phyloP scores from a whole-genome alignment of 2,113 vertebrate species.

The Marcusenius ussheri region DNA sequence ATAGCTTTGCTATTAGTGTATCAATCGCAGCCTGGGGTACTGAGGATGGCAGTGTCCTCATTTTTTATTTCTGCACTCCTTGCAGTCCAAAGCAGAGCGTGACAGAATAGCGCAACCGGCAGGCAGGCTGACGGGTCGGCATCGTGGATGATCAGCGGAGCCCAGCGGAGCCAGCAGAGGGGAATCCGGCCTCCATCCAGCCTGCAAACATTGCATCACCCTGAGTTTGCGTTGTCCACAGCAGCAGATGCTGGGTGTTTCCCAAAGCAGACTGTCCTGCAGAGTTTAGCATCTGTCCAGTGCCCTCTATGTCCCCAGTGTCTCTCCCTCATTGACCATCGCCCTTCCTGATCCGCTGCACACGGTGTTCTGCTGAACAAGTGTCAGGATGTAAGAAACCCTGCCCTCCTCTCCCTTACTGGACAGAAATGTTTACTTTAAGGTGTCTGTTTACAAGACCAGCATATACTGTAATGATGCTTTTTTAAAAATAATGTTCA shows the following conservation, averaged over 20 bases:
- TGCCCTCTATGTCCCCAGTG: not conserved
- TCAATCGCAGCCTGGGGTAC: not conserved
- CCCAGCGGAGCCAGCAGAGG: not conserved
- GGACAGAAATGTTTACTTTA: conserved; percentile 20
- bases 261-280: not conserved
- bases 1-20: not conserved
- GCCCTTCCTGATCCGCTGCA: conserved; percentile 15
- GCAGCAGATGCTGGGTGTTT: not conserved
- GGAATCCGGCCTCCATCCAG: conserved; percentile 13
- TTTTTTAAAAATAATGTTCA: conserved; percentile 9
- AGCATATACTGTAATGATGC: not conserved
- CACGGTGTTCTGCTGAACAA: conserved; percentile 6
- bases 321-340: not conserved
- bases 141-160: not conserved
- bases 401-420: not conserved
- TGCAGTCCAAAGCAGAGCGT: not conserved
- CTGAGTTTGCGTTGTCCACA: not conserved
- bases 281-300: not conserved
- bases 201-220: conserved; percentile 25
- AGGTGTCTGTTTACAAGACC: not conserved
- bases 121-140: not conserved
- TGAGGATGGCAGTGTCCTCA: not conserved
- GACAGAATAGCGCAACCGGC: not conserved
- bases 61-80: not conserved
- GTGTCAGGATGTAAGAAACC: not conserved